phyloP scores from a whole-genome alignment of 2,113 vertebrate genomes.

The Hippoglossus stenolepis region DNA sequence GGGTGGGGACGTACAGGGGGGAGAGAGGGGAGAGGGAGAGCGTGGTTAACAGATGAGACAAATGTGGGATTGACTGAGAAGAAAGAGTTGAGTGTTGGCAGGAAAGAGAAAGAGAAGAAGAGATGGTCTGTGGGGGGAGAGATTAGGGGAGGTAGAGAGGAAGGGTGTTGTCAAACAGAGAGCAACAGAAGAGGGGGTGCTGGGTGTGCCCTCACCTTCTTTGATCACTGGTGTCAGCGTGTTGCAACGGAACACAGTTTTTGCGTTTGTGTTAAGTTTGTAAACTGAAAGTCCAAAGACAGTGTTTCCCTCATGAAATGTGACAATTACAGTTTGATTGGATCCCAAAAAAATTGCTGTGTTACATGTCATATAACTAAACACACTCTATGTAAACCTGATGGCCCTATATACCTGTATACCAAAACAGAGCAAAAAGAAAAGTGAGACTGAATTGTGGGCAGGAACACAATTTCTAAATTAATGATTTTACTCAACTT shows the following conservation, averaged over 20 bases:
- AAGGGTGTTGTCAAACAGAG: constrained; percentile 72
- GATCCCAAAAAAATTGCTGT: background rate
- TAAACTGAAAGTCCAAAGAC: constrained; percentile 4
- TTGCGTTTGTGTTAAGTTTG: constrained; percentile 24
- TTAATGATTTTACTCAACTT: no score
- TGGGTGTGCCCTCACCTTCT: constrained; percentile 73
- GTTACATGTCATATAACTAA: background rate
- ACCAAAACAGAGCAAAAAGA: no score
- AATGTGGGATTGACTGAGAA: constrained; percentile 43
- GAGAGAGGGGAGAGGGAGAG: constrained; percentile 6
- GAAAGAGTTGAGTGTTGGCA: constrained; percentile 10
- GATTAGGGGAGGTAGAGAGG: constrained; percentile 50
- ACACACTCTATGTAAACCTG: background rate
- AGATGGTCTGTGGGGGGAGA: constrained; percentile 42
- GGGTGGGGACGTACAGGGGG: constrained; percentile 51
- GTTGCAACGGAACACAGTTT: constrained; percentile 50
- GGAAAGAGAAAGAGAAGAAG: constrained; percentile 34
- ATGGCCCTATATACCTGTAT: no score
- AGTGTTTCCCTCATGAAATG: background rate
- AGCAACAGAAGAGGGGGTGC: constrained; percentile 61
- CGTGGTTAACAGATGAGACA: constrained; percentile 24
- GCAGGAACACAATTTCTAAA: no score
- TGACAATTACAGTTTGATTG: background rate
- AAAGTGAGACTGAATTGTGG: no score
- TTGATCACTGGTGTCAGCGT: constrained; percentile 68